Base-by-base conservation (phyloP, 2,888 invertebrate species). In the Spodoptera littoralis region DNA sequence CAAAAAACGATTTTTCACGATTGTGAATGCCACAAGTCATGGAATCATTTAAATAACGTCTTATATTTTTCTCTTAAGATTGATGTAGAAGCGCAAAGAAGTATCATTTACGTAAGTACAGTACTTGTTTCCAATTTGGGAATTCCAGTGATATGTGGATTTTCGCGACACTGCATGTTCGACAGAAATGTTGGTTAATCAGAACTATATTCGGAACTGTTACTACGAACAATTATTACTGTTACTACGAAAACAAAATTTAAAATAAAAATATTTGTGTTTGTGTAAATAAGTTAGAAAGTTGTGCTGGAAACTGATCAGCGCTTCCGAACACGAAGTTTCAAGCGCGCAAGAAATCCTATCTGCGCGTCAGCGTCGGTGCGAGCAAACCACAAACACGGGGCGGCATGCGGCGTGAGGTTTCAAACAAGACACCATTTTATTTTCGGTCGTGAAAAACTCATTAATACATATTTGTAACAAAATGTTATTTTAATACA, bases 261-360 rank as follows among this genome's bases (percentile, higher is more conserved):
- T 0, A 22, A 27, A 9, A 5, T 27, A 13, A 42, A 45, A 42
- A 51, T 58, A 58, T 58, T 55, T 55, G 9, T 45, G 42, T 49
- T n/a, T 9, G n/a, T 41, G 36, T 36, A 36, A 36, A 36, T 36
- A 30, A 42, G 13, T 45, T 30, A 24, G 47, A 22, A 45, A 59
- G 56, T 52, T 58, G 53, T 30, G 44, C 49, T 45, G 41, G 52
- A 41, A 42, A 47, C 4, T 5, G 30, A 50, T 51, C 46, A 22
- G 27, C 24, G 43, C 36, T 55, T 45, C 13, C 30, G 51, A 65
- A 60, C 46, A 42, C 13, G 45, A 70, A 70, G 60, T 70, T 65
- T 36, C 11, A 54, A 8, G 46, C 44, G 46, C 18, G 27, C 65
- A 57, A 70, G 65, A 65, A 65, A 59, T 52, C 42, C n/a, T 44